Percentiles rank a stretch among this genome's conserved stretches.
Conservation (phyloP, 2,888 invertebrate species). For the Machimus atricapillus region DNA sequence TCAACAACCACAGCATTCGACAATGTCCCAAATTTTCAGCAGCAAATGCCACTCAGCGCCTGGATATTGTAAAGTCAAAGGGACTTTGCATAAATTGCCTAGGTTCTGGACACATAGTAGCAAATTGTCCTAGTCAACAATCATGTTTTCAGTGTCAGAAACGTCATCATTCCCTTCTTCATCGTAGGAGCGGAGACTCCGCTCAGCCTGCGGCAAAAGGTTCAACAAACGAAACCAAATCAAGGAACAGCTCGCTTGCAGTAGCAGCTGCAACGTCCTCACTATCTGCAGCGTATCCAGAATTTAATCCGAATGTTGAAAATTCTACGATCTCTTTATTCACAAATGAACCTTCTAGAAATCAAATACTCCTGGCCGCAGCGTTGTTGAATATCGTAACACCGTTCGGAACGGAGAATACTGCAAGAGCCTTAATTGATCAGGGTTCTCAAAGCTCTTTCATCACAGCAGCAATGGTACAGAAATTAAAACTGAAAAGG, state of each 20-base stretch:
- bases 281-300: neutral
- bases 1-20: neutral
- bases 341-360: neutral
- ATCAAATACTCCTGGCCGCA: neutral
- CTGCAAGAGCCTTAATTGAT: neutral
- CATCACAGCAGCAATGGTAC: neutral
- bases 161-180: neutral
- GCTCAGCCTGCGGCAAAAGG: neutral
- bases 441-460: neutral
- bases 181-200: neutral
- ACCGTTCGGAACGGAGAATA: neutral
- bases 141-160: neutral
- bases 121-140: neutral
- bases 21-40: neutral
- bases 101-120: neutral
- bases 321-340: neutral
- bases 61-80: neutral
- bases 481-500: neutral
- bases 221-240: neutral
- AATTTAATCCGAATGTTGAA: neutral
- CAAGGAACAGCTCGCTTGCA: neutral
- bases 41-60: neutral
- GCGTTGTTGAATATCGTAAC: neutral
- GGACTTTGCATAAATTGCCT: slow-evolving; percentile 4
- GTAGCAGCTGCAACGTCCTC: neutral